Conservation (phyloP, 1,140 invertebrate species). For the Lepidotrigona ventralis region DNA sequence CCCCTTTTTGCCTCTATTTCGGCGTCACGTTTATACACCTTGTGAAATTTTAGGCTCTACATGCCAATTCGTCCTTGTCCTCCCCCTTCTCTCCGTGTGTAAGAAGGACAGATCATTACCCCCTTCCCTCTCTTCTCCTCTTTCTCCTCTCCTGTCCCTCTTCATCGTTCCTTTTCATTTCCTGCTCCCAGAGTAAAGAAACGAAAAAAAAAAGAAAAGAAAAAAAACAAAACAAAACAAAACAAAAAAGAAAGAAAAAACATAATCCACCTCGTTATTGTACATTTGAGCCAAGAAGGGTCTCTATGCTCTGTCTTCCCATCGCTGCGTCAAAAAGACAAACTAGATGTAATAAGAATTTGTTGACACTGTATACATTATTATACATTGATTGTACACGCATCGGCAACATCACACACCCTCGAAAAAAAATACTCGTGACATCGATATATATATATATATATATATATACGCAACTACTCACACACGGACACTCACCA, state of each 20-base stretch:
- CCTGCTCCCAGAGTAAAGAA: neutral
- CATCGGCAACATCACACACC: conserved; percentile 57
- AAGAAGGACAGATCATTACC: neutral
- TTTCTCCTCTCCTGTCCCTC: neutral
- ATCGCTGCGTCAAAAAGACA: conserved; percentile 78
- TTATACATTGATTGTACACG: conserved; percentile 62
- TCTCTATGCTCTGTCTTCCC: conserved; percentile 80
- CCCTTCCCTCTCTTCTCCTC: neutral
- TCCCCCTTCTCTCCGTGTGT: neutral
- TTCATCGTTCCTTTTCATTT: neutral
- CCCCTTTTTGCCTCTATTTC: neutral
- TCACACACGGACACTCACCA: conserved; percentile 4
- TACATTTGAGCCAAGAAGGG: conserved; percentile 75
- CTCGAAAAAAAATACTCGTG: conserved; percentile 5
- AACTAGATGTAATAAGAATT: conserved; percentile 78
- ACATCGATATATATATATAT: too few species aligned
- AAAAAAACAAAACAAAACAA: neutral
- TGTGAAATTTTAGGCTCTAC: neutral
- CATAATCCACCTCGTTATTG: conserved; percentile 56
- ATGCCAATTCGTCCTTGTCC: neutral
- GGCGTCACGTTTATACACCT: neutral
- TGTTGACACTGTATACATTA: conserved; percentile 78
- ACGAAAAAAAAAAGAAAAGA: neutral
- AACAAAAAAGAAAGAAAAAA: neutral
- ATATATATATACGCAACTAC: neutral